Evolutionary conservation across 2,888 invertebrate species (phyloP), one percentile per base, ranked within the genome.

Genomic region (Scaptomyza caliginosa): DNA sequence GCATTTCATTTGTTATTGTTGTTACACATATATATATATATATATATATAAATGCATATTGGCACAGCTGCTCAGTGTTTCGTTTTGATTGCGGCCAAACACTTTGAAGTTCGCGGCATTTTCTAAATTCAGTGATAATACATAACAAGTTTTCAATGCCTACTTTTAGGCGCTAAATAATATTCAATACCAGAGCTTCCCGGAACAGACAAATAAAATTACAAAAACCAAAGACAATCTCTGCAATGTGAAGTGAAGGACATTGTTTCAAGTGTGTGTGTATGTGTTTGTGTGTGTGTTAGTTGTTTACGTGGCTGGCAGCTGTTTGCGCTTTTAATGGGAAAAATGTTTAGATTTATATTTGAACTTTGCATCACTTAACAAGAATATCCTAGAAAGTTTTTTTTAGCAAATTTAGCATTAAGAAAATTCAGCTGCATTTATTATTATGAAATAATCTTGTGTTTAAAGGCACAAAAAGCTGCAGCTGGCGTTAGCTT

Each of bases 401-500:
- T 13, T 21, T 39, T 46, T 13, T 21, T 39, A 42, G 17, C 36
- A 1, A 3, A n/a, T 38, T 45, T 38, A 38, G n/a, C 52, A 42
- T 59, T 19, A 8, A 13, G 0, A 36, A 56, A n/a, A 28, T 19
- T 6, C 3, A 17, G 11, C 11, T 10, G 13, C 26, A 34, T 30
- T 46, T 19, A 24, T 45, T 50, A 30, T 40, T 42, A n/a, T n/a
- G 32, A 4, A 32, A n/a, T 38, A 42, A 28, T 16, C 4, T 65
- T 26, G 10, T 24, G 24, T 54, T 24, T 21, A 16, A 40, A 26
- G 55, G 39, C 54, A 39, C 46, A 63, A 70, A 65, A 70, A 62
- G 79, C 79, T 75, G 77, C 54, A 56, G 32, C 13, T 21, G 57
- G 21, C 5, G 2, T 51, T 46, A 77, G 84, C 77, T 77, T 77